A percentile compares a stretch with the other conserved stretches of the same genome.
Conservation (phyloP, 2,888 invertebrate species). For the Phaedon cochleariae region DNA sequence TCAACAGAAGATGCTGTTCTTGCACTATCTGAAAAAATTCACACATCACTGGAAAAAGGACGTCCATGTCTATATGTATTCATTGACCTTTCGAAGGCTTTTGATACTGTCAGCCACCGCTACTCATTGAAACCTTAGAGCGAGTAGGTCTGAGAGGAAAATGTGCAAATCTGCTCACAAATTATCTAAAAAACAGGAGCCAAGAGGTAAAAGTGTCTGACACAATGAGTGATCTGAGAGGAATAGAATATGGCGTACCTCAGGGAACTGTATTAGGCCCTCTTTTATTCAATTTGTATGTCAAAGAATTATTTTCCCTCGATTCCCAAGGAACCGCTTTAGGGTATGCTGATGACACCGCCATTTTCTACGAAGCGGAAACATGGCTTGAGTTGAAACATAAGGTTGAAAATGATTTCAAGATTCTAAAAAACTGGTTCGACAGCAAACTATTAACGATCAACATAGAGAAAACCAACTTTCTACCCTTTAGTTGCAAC, state of each 20-base stretch:
- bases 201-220: constrained; percentile 1
- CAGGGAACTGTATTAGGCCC: too few relatives aligned
- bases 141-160: background rate
- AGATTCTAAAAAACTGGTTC: constrained; percentile 6
- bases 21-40: too few relatives aligned
- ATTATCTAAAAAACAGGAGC: background rate
- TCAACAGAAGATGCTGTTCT: background rate
- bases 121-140: background rate
- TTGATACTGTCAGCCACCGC: constrained; percentile 9
- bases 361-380: too few relatives aligned
- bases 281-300: background rate
- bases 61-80: too few relatives aligned
- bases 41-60: too few relatives aligned
- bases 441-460: background rate
- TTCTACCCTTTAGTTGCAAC: background rate
- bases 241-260: too few relatives aligned
- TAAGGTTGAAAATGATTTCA: too few relatives aligned
- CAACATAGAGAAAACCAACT: constrained; percentile 3
- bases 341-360: constrained; percentile 13
- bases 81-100: too few relatives aligned
- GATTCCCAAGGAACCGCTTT: background rate
- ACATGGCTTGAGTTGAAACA: too few relatives aligned
- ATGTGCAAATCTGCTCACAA: background rate
- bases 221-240: too few relatives aligned
- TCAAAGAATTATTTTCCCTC: background rate